phyloP scores from a whole-genome alignment of 2,797 vertebrate species.

The Adrianichthys oophorus region DNA sequence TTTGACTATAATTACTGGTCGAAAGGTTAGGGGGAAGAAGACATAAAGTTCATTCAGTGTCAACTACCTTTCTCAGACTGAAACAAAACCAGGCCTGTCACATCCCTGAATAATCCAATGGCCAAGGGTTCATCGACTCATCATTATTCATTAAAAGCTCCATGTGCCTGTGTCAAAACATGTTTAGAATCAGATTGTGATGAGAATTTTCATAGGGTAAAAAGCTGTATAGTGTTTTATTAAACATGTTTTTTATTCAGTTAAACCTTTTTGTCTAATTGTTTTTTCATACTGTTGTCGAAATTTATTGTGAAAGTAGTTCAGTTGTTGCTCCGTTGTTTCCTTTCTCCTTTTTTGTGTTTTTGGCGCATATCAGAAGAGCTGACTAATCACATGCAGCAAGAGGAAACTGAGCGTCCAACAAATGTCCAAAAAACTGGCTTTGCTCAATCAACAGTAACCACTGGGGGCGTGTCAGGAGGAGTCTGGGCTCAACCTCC shows the following conservation, averaged over 20 bases:
- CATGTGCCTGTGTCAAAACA: background rate
- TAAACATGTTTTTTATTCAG: too few relatives aligned
- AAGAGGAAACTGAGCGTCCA: background rate
- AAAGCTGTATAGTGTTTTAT: too few relatives aligned
- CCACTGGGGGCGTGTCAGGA: background rate
- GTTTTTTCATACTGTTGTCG: too few relatives aligned
- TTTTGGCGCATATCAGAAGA: too few relatives aligned
- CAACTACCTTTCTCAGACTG: slow-evolving; percentile 2
- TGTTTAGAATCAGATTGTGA: background rate
- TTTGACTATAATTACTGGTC: background rate
- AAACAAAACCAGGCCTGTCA: slow-evolving; percentile 10
- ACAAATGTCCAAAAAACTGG: slow-evolving; percentile 4
- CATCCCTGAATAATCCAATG: slow-evolving; percentile 4
- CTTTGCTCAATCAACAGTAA: background rate
- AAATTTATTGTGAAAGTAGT: too few relatives aligned
- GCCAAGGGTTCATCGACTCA: slow-evolving; percentile 8
- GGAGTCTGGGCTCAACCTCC: background rate
- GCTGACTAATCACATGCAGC: background rate
- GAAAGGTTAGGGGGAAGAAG: background rate
- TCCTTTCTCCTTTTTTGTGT: too few relatives aligned
- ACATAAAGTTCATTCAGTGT: background rate
- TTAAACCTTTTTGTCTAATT: too few relatives aligned
- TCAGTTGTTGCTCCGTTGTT: too few relatives aligned
- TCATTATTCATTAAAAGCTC: slow-evolving; percentile 7
- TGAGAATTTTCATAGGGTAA: too few relatives aligned